Evolutionary conservation across 2,113 vertebrate species (phyloP).

Genomic region (Apteryx mantelli): DNA sequence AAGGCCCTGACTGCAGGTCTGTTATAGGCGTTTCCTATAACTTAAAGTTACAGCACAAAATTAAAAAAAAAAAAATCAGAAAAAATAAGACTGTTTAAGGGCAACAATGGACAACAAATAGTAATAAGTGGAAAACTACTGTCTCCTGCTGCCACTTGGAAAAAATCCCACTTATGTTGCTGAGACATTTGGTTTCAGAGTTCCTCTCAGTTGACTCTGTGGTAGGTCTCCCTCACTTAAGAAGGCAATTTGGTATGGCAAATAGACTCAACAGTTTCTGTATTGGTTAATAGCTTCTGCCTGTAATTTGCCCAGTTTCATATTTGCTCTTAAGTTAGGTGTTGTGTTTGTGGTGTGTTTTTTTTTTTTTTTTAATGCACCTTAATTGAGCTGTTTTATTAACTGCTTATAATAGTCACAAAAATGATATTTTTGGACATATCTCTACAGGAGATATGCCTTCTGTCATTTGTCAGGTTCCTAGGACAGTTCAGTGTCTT

Average conservation of each 20-base stretch:
- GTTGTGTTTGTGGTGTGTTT: neutral
- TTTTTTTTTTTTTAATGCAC: neutral
- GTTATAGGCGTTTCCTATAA: neutral
- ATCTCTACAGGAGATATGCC: neutral
- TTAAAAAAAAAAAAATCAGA: neutral
- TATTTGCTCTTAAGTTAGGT: neutral
- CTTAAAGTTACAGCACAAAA: neutral
- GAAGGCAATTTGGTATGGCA: neutral
- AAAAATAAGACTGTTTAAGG: neutral
- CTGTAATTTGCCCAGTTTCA: neutral
- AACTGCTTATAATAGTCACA: neutral
- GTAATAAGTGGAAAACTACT: neutral
- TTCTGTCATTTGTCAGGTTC: neutral
- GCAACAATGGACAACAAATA: neutral
- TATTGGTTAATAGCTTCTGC: neutral
- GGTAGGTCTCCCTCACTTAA: neutral
- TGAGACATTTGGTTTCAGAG: neutral
- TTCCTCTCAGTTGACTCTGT: neutral
- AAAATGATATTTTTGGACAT: accelerated
- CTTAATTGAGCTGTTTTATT: neutral
- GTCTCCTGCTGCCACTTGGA: neutral
- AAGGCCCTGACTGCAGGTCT: neutral
- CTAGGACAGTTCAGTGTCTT: neutral
- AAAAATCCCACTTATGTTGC: neutral
- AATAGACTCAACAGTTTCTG: neutral